Percentiles rank a stretch among this genome's conserved stretches.
Conservation (phyloP, 2,888 invertebrate species). For the Drosophila neutralis region DNA sequence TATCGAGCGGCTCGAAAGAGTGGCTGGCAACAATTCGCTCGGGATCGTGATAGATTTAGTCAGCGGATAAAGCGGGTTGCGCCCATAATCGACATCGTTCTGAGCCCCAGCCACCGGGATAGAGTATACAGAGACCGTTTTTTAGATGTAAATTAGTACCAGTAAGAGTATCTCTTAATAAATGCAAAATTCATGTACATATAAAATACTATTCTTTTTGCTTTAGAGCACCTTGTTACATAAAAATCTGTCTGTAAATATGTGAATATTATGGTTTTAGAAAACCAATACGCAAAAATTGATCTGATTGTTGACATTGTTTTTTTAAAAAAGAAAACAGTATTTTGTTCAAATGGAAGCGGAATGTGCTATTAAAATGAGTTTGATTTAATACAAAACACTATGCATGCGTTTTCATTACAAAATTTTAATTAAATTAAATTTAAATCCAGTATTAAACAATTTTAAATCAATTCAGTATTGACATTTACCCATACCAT, state of each 20-base stretch:
- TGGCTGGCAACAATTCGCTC: constrained; percentile 87
- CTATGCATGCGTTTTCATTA: not conserved
- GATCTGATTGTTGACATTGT: constrained; percentile 11
- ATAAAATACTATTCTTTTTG: constrained; percentile 14
- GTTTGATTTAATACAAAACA: not conserved
- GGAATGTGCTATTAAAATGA: not conserved
- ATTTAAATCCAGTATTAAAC: not conserved
- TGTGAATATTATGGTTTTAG: constrained; percentile 7
- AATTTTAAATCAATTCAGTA: not conserved
- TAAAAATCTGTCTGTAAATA: constrained; percentile 13
- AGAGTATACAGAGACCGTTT: constrained; percentile 81
- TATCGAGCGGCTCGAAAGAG: constrained; percentile 87
- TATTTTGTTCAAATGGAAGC: not conserved
- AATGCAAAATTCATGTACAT: constrained; percentile 56
- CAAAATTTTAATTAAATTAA: not conserved
- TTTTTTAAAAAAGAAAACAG: constrained; percentile 2
- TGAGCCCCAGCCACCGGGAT: constrained; percentile 80
- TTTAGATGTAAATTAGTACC: constrained; percentile 57
- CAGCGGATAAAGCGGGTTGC: constrained; percentile 76
- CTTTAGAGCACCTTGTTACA: constrained; percentile 5
- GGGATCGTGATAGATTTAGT: constrained; percentile 85
- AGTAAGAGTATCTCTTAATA: constrained; percentile 38
- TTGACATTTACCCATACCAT: not conserved
- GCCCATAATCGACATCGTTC: constrained; percentile 71
- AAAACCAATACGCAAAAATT: constrained; percentile 12